Evolutionary conservation across 2,888 invertebrate genomes (phyloP), one percentile per base, ranked within the genome.

Genomic region (Eucriotettix oculatus): DNA sequence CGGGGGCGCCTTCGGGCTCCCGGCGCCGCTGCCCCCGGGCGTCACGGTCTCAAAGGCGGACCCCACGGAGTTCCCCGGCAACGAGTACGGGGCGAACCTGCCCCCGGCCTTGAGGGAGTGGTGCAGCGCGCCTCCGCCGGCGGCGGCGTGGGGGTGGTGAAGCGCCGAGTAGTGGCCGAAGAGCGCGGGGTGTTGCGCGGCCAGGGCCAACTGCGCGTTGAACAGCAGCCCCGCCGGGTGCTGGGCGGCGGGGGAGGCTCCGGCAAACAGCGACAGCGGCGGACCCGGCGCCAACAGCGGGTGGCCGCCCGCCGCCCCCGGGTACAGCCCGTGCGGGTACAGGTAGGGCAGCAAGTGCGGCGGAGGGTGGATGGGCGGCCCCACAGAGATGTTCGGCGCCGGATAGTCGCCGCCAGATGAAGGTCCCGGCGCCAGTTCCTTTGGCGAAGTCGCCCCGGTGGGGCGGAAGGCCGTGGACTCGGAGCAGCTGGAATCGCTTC

Each of bases 1-100:
- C 73, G 66, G 84, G 71, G 66, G 16, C 53, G 42, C 40, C 16
- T 56, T 43, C 57, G 59, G 16, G 58, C 62, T 42, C 63, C 63
- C 12, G 64, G 64, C 0, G 65, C 63, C 9, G 65, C 69, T 63
- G 64, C 58, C n/a, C 56, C 84, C 82, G 3, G 91, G 91, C 16
- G 90, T 90, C 17, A 92, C 91, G 58, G 90, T 90, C 75, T 92
- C 92, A 73, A 92, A 92, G 60, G 91, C 92, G 44, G 90, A 90
- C 1, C 89, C 89, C 66, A 85, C 72, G 10, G 82, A 84, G 10
- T 71, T 69, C 60, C 72, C 85, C 1, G 90, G 90, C 67, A 93
- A 74, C 60, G 89, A 87, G 77, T 95, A 95, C 60, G 95, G 94
- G 62, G 92, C 86, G 73, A 92, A 95, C 71, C 94, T 79, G 61